These are phyloP conservation scores for Epirrhoe tristata DNA, from an alignment of 2,888 invertebrate species.

Conservation along the genomic window DNA sequence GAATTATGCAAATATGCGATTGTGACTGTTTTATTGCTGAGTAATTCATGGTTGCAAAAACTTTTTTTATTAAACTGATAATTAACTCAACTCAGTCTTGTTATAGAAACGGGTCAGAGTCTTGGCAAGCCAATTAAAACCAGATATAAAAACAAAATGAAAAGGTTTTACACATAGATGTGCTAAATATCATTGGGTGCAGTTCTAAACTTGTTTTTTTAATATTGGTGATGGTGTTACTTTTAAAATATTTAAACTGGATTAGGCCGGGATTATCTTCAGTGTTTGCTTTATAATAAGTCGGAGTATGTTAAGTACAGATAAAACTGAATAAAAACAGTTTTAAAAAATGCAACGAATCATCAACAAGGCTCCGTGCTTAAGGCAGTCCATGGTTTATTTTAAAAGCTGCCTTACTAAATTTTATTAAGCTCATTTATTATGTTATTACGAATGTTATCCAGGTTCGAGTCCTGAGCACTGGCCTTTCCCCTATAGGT, in stretches of 20 bases:
- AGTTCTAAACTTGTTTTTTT: no score
- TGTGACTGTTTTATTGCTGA: constrained; percentile 36
- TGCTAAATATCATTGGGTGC: no score
- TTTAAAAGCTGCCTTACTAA: constrained; percentile 31
- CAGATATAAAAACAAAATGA: no score
- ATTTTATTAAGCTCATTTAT: constrained; percentile 35
- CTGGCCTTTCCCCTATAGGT: constrained; percentile 34
- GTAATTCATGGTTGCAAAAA: background rate
- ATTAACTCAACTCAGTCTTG: background rate
- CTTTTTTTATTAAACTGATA: background rate
- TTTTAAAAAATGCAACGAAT: background rate
- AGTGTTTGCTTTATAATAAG: no score
- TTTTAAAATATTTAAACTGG: no score
- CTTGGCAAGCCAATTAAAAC: no score
- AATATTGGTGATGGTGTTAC: no score
- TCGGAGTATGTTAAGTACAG: no score
- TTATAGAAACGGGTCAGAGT: no score
- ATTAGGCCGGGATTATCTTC: no score
- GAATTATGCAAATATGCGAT: constrained; percentile 42
- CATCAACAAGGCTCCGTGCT: background rate
- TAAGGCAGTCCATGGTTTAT: constrained; percentile 21
- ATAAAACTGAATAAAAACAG: background rate
- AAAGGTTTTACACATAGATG: no score
- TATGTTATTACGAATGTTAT: constrained; percentile 25
- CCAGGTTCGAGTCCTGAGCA: constrained; percentile 34